Evolutionary conservation across 2,113 vertebrate species (phyloP).

Genomic region (Perca flavescens): DNA sequence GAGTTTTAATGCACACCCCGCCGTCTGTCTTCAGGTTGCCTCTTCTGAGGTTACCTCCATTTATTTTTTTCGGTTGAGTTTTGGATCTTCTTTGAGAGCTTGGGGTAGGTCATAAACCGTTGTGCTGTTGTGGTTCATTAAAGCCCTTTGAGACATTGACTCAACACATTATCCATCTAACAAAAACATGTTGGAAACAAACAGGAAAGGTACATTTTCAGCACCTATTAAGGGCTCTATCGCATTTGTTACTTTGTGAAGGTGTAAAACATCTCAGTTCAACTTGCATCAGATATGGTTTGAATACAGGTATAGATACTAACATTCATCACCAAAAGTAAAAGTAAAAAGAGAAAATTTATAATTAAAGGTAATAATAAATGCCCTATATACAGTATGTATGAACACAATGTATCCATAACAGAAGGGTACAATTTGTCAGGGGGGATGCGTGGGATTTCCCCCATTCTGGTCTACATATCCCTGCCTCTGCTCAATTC

Average conservation of each 20-base stretch:
- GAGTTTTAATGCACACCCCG: not conserved
- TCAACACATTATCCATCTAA: not conserved
- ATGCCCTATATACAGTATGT: too few species aligned
- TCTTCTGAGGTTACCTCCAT: conserved; percentile 6
- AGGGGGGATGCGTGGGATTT: too few species aligned
- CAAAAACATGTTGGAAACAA: not conserved
- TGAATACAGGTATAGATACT: not conserved
- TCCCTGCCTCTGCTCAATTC: too few species aligned
- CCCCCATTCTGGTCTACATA: too few species aligned
- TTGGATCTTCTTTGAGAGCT: not conserved
- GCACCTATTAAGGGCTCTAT: not conserved
- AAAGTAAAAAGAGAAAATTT: too few species aligned
- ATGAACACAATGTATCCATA: not conserved
- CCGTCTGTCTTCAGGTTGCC: not conserved
- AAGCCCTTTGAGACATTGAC: not conserved
- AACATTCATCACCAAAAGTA: not conserved
- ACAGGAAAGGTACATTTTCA: not conserved
- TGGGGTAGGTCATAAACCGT: not conserved
- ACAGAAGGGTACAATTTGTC: not conserved
- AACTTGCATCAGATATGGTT: not conserved
- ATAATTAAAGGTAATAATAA: not conserved
- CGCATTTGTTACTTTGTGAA: not conserved
- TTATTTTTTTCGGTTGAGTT: not conserved
- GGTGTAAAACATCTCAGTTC: not conserved
- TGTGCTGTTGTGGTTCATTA: conserved; percentile 3